Evolutionary conservation across 2,113 vertebrate genomes (phyloP).

Genomic region (Muntiacus reevesi): DNA sequence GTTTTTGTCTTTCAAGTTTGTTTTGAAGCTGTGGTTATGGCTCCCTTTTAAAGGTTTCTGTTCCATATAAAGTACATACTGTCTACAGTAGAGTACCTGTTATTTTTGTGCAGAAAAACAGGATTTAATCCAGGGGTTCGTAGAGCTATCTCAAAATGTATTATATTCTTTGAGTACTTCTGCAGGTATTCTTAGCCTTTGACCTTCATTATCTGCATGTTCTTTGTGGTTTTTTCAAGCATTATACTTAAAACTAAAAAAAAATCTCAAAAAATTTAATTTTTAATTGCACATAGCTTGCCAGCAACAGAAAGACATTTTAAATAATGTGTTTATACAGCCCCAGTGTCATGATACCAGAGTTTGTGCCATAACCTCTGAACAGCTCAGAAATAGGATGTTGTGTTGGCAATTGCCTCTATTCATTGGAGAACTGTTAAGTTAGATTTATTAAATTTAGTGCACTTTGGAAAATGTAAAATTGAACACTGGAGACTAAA

Average conservation of each 20-base stretch:
- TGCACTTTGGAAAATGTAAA: constrained; percentile 68
- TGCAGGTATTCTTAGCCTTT: not conserved
- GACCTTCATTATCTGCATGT: not conserved
- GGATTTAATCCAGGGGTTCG: not conserved
- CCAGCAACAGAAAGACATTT: not conserved
- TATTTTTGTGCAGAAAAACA: not conserved
- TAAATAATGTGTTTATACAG: not conserved
- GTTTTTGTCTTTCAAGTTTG: not conserved
- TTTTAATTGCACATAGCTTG: not conserved
- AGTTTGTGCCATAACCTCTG: constrained; percentile 10
- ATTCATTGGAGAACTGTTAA: constrained; percentile 63
- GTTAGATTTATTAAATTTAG: constrained; percentile 71
- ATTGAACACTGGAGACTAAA: constrained; percentile 32
- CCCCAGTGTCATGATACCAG: not conserved
- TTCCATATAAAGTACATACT: not conserved
- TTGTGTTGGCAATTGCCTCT: constrained; percentile 46
- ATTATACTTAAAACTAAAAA: constrained; percentile 18
- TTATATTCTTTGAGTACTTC: not conserved
- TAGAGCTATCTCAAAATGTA: not conserved
- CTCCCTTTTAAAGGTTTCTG: not conserved
- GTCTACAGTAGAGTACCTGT: not conserved
- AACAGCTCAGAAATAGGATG: constrained; percentile 44
- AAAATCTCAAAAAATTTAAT: not conserved
- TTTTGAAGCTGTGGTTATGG: not conserved
- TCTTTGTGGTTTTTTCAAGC: not conserved